Base-by-base conservation (phyloP, 2,113 vertebrate genomes). In the Columba janthina region DNA sequence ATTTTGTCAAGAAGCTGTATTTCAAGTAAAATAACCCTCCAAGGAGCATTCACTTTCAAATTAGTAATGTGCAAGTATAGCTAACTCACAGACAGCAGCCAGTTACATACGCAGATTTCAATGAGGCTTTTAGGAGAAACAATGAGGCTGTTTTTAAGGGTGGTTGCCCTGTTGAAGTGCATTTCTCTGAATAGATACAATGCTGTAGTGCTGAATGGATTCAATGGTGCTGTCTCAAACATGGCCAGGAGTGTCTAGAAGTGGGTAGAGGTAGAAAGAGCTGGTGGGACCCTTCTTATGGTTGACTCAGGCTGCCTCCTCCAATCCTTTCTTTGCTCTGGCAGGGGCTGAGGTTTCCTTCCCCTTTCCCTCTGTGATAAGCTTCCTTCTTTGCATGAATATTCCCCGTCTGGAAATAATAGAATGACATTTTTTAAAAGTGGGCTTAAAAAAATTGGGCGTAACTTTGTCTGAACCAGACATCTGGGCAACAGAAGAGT, bases 151-250 rank as follows among this genome's bases (percentile, higher is more conserved):
- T 82, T 93, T 94, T 96, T 96, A 94, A 97, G 94, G 88, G 92
- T 61, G 92, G 93, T 87, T 87, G 72, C 76, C 94, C 76, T 81
- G 94, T 61, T 96, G 88, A 96, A 96, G 94, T 97, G 94, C 83
- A 86, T 92, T 95, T 95, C 88, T 89, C 61, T 92, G 93, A 95
- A 95, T 90, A 96, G 92, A 32, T 57, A 90, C 96, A 96, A 95
- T 92, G 90, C 86, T 94, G 90, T 92, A 74, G 90, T 72, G 48
- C 85, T 97, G 94, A 96, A 96, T 95, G 94, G 76, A 96, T 96
- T 96, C 96, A 96, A 96, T 96, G 82, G 90, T 75, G 85, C 92
- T 84, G 88, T 64, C 94, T 96, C 96, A 96, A 97, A 96, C 70
- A 93, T 69, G 72, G 89, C 69, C 88, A 97, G 90, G 90, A 96